These are phyloP conservation scores for Linnaemya tessellans DNA, from an alignment of 2,888 invertebrate species.

Conservation along the genomic window DNA sequence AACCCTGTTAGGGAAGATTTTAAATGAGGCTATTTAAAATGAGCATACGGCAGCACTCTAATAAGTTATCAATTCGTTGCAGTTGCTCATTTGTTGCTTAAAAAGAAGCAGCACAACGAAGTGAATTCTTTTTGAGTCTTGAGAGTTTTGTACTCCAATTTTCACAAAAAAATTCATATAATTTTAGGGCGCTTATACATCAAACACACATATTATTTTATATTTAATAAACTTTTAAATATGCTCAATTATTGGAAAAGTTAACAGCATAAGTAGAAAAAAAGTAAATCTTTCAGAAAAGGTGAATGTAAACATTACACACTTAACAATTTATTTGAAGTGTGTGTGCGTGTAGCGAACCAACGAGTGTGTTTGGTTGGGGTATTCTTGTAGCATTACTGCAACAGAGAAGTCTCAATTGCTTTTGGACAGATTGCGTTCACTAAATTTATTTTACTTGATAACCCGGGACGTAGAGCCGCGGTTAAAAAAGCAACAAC, in stretches of 20 bases:
- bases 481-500: constrained; percentile 66
- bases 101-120: constrained; percentile 68
- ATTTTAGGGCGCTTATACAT: constrained; percentile 51
- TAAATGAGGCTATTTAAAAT: constrained; percentile 5
- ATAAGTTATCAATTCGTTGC: constrained; percentile 21
- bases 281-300: constrained; percentile 39
- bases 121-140: constrained; percentile 69
- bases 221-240: constrained; percentile 52
- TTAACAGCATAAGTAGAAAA: constrained; percentile 46
- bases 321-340: constrained; percentile 60
- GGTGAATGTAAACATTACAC: constrained; percentile 72
- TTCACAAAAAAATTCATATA: constrained; percentile 60
- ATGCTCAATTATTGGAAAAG: constrained; percentile 58
- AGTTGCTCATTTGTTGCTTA: constrained; percentile 70
- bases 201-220: constrained; percentile 57
- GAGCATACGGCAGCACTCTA: constrained; percentile 22
- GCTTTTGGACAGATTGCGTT: constrained; percentile 44
- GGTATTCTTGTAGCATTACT: constrained; percentile 56
- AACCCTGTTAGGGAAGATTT: neutral
- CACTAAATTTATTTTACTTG: constrained; percentile 19
- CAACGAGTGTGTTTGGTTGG: constrained; percentile 52
- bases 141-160: constrained; percentile 65
- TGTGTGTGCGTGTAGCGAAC: constrained; percentile 53
- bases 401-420: constrained; percentile 58
- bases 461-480: constrained; percentile 51